A percentile compares a stretch with the other conserved stretches of the same genome.
phyloP scores from a whole-genome alignment of 2,113 vertebrate species.

The Nycticorax nycticorax region DNA sequence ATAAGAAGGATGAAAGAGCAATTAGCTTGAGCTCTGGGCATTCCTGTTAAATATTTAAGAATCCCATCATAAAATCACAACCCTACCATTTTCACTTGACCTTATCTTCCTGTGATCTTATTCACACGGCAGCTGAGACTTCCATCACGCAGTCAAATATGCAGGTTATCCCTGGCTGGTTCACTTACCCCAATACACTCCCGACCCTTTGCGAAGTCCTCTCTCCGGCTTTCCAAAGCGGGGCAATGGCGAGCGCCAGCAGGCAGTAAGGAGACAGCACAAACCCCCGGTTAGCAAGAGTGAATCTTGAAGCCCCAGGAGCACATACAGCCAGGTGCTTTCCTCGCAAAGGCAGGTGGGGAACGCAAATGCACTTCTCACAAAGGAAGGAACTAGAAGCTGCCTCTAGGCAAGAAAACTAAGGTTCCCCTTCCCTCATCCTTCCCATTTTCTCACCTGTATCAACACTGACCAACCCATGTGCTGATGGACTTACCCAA shows the following conservation, averaged over 20 bases:
- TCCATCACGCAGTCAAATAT: not conserved
- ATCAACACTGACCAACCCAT: not conserved
- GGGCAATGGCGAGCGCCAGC: not conserved
- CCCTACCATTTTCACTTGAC: not conserved
- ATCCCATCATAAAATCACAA: not conserved
- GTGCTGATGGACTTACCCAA: not conserved
- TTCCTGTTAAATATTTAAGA: not conserved
- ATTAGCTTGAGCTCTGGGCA: not conserved
- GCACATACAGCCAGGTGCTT: rapidly evolving
- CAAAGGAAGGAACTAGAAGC: not conserved
- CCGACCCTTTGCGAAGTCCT: not conserved
- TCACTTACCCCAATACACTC: not conserved
- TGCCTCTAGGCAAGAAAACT: not conserved
- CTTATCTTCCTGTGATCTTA: not conserved
- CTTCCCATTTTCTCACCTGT: not conserved
- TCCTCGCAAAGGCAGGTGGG: not conserved
- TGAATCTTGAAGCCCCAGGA: not conserved
- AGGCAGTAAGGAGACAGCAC: not conserved
- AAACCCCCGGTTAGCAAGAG: not conserved
- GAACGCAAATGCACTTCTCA: not conserved
- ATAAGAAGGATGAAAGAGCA: not conserved
- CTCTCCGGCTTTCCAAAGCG: not conserved
- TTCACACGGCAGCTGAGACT: not conserved
- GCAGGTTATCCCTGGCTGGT: not conserved
- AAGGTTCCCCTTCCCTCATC: not conserved